Base-by-base conservation (phyloP, 2,113 vertebrate genomes). In the Asarcornis scutulata region DNA sequence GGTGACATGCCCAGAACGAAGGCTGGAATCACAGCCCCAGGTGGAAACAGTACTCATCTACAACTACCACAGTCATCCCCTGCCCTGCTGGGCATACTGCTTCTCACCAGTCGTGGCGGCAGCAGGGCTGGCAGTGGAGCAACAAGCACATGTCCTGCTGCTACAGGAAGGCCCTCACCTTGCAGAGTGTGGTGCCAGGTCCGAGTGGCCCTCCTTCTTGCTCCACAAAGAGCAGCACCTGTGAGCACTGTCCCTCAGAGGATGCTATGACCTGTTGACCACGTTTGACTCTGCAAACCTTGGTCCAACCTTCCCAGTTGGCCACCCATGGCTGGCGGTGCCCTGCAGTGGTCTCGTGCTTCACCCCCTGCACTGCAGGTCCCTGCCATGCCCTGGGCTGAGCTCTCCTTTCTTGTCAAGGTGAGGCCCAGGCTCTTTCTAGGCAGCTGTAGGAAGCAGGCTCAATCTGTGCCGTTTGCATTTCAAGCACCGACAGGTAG, bases 361-460 rank as follows among this genome's bases (percentile, higher is more conserved):
- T 42, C 81, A 80, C 1, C 11, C 50, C 17, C 67, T 4, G 4
- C 0, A 0, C 15, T 40, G 53, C 44, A 27, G 38, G 55, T 16
- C 55, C 29, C 60, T 53, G 69, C 52, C 4, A 0, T 48, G 60
- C 40, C 52, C 66, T 44, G 31, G 67, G 17, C 38, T 21, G 14
- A n/a, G 84, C 2, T 60, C 66, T n/a, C 44, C 4, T 0, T 23
- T 27, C 20, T 4, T 4, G 11, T 8, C 0, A 0, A 62, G 56
- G 26, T 7, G 2, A 77, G 48, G 31, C 23, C 60, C n/a, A 68
- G n/a, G 67, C 40, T 72, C 48, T 42, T 25, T 5, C 25, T 78
- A 36, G 46, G 22, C 58, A 69, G 68, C 42, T 27, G 76, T 8
- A 8, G 83, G 53, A 90, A 69, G 63, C 58, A 86, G 44, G 20